Conservation (phyloP, 2,797 vertebrate species). For the Pseudotriccus pelzelni region DNA sequence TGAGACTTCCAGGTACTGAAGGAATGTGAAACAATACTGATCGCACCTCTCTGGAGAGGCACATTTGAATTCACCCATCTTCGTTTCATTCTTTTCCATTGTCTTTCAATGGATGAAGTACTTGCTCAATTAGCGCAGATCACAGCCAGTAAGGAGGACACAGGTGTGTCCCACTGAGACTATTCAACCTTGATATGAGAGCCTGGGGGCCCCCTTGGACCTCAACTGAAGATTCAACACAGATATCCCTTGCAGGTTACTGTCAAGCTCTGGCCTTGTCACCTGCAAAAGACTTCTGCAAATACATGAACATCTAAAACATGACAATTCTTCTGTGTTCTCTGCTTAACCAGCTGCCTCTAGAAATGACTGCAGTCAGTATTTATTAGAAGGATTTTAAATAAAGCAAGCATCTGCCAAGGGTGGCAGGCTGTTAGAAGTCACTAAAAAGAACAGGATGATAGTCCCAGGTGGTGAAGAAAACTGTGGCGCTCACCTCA, state of each 20-base stretch:
- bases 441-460: background rate
- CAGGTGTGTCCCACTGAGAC: background rate
- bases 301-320: background rate
- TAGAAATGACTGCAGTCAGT: background rate
- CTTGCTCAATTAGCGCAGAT: background rate
- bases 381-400: background rate
- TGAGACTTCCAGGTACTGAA: background rate
- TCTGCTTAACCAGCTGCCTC: background rate
- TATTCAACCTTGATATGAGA: background rate
- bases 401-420: background rate
- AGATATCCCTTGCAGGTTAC: background rate
- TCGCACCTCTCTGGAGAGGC: background rate
- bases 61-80: slow-evolving; percentile 29
- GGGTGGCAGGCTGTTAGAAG: background rate
- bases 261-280: background rate
- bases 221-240: background rate
- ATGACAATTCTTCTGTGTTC: background rate
- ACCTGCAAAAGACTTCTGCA: background rate
- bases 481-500: background rate
- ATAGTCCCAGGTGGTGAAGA: background rate
- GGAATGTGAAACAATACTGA: background rate
- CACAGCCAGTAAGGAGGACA: background rate
- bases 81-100: background rate
- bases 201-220: background rate
- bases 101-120: background rate